Base-by-base conservation (phyloP, 2,888 invertebrate genomes). In the Leuctra nigra region DNA sequence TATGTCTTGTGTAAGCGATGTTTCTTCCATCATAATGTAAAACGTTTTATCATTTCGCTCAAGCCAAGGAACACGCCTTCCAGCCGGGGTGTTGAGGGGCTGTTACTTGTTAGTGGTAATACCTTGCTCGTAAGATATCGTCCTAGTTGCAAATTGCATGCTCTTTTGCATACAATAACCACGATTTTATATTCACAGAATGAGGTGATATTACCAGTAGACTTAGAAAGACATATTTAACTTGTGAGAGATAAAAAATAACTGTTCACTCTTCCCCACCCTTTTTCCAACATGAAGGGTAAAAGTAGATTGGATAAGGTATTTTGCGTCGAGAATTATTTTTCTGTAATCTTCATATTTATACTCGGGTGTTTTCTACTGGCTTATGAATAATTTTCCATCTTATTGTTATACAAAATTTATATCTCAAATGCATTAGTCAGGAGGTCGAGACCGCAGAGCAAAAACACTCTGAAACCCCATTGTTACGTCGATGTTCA, bases 31-130 rank as follows among this genome's bases (percentile, higher is more conserved):
- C 53, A 57, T 57, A 53, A 53, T 57, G 53, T 53, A 53, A 57
- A 56, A 56, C 56, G 56, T 56, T 56, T 56, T 56, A 56, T 56
- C 56, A 56, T 53, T n/a, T n/a, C 52, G 44, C 38, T 52, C 38
- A 44, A 44, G 53, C 56, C 35, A 22, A 9, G 24, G 13, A 39
- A 24, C 23, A 50, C 16, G 18, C 7, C 29, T 29, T 6, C 29
- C 38, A 14, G 7, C 38, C 9, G 4, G 38, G 38, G 38, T 38
- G 38, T 6, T 6, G 29, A 14, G 38, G 38, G 38, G 41, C 41
- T 41, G 41, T 41, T 7, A 38, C 38, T 38, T 38, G 38, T 38
- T 38, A 38, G 38, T 38, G 38, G 56, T 53, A 57, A 46, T 53
- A 57, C 54, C 53, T 54, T 48, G 35, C 50, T 35, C 22, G 18